Evolutionary conservation across 2,888 invertebrate genomes (phyloP), one percentile per base, ranked within the genome.

Genomic region (Bombylius discolor): DNA sequence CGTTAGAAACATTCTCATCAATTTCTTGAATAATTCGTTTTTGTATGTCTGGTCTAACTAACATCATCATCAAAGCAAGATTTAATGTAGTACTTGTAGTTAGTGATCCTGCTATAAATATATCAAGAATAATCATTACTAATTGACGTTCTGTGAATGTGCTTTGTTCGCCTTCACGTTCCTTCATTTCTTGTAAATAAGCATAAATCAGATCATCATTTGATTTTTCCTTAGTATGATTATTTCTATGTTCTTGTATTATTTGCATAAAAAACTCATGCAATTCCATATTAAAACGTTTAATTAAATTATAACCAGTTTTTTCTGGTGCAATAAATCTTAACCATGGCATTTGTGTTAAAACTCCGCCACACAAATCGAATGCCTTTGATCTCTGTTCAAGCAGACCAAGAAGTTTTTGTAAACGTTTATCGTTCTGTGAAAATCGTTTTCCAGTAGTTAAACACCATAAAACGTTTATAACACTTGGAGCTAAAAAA

Each of bases 401-500:
- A 63, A 83, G 67, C 9, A 81, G 65, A 8, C 72, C 65, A 7
- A 82, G 64, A 9, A 82, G 66, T 5, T 67, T 67, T 3, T 68
- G 62, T 45, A 82, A 62, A 14, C 73, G 68, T 6, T 68, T 61
- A 59, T 80, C 76, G 5, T 72, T 68, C 47, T 73, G 69, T n/a
- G 71, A 62, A 45, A 81, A 75, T 44, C 77, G 55, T 55, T 68
- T 66, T n/a, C 79, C 79, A 12, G 81, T 79, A 5, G 78, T 75
- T 36, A 85, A 67, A 13, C 75, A 75, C 85, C 85, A 85, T 9
- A 85, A 68, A 1, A 84, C 80, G 65, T 83, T 85, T 49, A 85
- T 75, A 1, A 83, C 79, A 44, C 78, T 77, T 5, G 80, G 77
- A 3, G 81, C 73, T 53, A 84, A 64, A 58, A 78, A 64, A 14